Percentiles rank a stretch among this genome's conserved stretches.
phyloP scores from a whole-genome alignment of 2,797 vertebrate genomes.

The Aphelocoma californica region DNA sequence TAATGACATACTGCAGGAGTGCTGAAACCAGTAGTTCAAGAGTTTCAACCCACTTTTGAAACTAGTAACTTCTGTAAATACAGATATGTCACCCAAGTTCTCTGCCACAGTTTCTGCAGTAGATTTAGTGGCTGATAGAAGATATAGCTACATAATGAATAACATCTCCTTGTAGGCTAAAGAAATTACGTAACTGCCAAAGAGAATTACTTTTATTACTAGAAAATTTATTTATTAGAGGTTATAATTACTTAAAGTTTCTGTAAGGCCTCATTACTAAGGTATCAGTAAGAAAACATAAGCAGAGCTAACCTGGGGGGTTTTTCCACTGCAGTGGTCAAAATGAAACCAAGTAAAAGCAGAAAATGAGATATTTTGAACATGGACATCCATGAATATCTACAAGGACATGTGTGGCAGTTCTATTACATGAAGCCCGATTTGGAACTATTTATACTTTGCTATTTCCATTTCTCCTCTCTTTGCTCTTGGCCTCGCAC shows the following conservation, averaged over 20 bases:
- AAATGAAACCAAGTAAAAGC: background rate
- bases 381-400: rapidly evolving
- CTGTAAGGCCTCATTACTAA: background rate
- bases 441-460: background rate
- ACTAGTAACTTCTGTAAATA: background rate
- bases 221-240: background rate
- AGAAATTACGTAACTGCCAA: background rate
- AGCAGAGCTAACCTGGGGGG: background rate
- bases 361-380: background rate
- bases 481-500: rapidly evolving
- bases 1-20: background rate
- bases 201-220: background rate
- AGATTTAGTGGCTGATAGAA: background rate
- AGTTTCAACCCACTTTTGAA: background rate
- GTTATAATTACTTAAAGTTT: background rate
- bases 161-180: background rate
- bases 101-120: background rate
- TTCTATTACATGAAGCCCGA: background rate
- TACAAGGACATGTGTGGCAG: background rate
- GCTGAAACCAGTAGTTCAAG: background rate
- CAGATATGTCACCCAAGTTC: background rate
- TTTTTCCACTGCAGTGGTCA: background rate
- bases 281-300: background rate
- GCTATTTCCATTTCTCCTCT: background rate
- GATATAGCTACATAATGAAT: background rate